Percentiles rank a stretch among this genome's conserved stretches.
These are phyloP conservation scores for Todiramphus chloris DNA, from an alignment of 2,113 vertebrate genomes.

Conservation along the genomic window DNA sequence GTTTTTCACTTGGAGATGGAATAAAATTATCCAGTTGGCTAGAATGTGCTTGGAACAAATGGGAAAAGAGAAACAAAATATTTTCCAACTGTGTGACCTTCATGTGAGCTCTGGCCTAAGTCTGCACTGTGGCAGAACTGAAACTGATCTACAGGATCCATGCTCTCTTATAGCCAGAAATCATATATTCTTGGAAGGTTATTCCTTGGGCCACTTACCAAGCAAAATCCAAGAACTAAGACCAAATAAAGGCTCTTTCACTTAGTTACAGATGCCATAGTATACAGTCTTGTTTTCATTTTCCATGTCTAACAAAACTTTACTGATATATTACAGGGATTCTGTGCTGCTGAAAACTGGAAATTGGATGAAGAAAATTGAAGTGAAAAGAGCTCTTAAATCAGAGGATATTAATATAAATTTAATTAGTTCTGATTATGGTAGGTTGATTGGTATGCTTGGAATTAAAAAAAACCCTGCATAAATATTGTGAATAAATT, in stretches of 20 bases:
- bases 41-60: background rate
- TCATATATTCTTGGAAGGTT: background rate
- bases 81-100: background rate
- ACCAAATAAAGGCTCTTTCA: background rate
- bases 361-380: slow-evolving; percentile 89
- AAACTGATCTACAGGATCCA: background rate
- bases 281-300: background rate
- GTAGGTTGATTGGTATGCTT: slow-evolving; percentile 72
- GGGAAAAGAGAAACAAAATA: background rate
- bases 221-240: background rate
- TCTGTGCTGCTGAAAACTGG: slow-evolving; percentile 83
- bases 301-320: background rate
- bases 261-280: background rate
- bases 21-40: background rate
- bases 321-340: slow-evolving; percentile 78
- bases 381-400: slow-evolving; percentile 81
- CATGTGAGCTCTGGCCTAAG: background rate
- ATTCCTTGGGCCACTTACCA: background rate
- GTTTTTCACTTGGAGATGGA: background rate
- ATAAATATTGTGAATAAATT: background rate
- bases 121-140: background rate
- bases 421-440: slow-evolving; percentile 95
- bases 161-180: background rate
- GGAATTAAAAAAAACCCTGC: background rate
- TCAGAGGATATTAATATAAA: slow-evolving; percentile 89